These are phyloP conservation scores for Phanerotoma sp. DNA, from an alignment of 2,888 invertebrate species.

Conservation along the genomic window DNA sequence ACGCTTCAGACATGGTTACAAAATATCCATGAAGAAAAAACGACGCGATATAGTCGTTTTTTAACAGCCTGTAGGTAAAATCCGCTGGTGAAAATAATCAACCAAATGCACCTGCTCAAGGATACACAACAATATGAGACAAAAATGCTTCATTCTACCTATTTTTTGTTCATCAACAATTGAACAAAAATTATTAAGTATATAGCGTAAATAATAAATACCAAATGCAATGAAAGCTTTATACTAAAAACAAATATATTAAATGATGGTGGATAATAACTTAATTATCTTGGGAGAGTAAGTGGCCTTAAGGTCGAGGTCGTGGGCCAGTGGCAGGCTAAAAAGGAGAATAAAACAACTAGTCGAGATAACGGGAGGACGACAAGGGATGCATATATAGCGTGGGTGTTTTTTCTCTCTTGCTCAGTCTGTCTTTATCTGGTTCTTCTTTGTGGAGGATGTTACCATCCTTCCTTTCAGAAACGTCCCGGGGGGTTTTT, in stretches of 20 bases:
- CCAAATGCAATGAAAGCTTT: background rate
- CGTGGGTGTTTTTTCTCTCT: slow-evolving; percentile 6
- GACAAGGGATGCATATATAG: background rate
- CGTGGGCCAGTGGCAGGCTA: background rate
- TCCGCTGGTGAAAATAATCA: background rate
- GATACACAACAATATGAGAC: background rate
- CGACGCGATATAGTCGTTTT: too few relatives aligned
- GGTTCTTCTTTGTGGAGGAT: slow-evolving; percentile 23
- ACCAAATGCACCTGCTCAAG: slow-evolving; percentile 3
- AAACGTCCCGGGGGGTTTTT: slow-evolving; percentile 44
- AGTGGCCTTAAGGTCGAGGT: slow-evolving; percentile 1
- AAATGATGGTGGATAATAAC: slow-evolving; percentile 3
- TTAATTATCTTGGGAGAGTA: slow-evolving; percentile 4
- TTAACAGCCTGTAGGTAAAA: background rate
- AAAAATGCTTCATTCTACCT: too few relatives aligned
- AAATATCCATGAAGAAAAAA: background rate
- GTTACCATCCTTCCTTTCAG: too few relatives aligned
- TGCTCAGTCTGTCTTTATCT: slow-evolving; percentile 8
- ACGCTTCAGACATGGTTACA: slow-evolving; percentile 5
- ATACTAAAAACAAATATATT: background rate
- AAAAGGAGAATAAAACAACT: background rate
- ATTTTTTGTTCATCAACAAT: too few relatives aligned
- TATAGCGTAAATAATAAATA: too few relatives aligned
- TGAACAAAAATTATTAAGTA: too few relatives aligned
- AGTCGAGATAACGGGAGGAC: slow-evolving; percentile 8